A percentile compares a stretch with the other conserved stretches of the same genome.
Conservation (phyloP, 2,797 vertebrate genomes). For the Luscinia luscinia region DNA sequence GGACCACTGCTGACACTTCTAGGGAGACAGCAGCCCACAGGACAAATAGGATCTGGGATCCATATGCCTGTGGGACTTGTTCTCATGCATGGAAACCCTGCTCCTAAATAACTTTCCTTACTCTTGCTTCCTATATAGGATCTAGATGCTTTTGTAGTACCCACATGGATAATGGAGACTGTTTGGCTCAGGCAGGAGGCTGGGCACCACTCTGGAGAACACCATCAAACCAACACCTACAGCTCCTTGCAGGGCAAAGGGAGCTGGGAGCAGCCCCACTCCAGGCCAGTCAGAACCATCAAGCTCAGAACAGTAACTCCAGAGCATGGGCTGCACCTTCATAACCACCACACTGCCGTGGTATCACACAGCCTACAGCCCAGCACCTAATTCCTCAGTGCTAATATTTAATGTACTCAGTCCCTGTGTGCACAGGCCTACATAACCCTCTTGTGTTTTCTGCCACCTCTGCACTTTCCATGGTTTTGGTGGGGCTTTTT, state of each 20-base stretch:
- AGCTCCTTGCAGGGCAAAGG: neutral
- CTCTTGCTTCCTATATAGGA: neutral
- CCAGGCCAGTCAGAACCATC: neutral
- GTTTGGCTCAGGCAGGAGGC: neutral
- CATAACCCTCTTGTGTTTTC: neutral
- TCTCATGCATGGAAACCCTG: neutral
- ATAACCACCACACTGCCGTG: neutral
- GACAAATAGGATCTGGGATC: neutral
- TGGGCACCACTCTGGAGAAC: neutral
- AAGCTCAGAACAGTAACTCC: neutral
- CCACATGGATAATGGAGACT: accelerated
- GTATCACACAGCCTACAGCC: neutral
- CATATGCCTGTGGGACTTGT: too few relatives aligned
- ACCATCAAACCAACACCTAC: neutral
- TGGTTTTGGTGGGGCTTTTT: neutral
- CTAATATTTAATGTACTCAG: neutral
- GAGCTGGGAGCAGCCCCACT: neutral
- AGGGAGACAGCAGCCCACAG: neutral
- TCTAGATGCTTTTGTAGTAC: neutral
- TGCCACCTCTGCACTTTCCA: neutral
- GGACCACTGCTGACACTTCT: neutral
- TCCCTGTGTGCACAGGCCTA: neutral
- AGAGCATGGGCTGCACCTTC: neutral
- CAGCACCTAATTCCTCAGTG: neutral
- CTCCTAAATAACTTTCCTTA: neutral